These are phyloP conservation scores for Leiothrix lutea DNA, from an alignment of 2,113 vertebrate species.

Conservation along the genomic window DNA sequence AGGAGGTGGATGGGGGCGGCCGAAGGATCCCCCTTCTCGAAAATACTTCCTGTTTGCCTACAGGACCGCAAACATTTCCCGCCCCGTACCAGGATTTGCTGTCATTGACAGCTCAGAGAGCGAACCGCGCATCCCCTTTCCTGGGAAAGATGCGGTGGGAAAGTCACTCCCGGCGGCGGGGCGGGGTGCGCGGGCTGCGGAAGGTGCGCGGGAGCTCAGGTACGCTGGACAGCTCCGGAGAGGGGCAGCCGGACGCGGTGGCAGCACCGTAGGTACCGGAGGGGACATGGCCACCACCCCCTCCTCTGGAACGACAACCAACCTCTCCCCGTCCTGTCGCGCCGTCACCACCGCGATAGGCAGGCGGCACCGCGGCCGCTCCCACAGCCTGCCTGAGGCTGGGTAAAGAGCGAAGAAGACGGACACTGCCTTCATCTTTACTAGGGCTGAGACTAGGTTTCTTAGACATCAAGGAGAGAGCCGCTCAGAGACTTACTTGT, in stretches of 20 bases:
- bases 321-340: fast-evolving
- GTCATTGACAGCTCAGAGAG: background rate
- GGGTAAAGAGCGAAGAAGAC: fast-evolving
- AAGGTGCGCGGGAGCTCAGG: background rate
- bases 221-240: conserved; percentile 75
- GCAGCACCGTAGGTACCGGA: background rate
- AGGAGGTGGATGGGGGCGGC: background rate
- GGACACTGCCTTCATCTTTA: fast-evolving
- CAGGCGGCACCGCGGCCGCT: no score
- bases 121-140: background rate
- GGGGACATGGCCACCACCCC: fast-evolving
- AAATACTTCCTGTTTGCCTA: background rate
- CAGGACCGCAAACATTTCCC: background rate
- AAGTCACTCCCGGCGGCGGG: background rate
- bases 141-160: background rate
- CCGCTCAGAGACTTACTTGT: background rate
- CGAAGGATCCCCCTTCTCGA: background rate
- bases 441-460: fast-evolving
- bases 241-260: background rate
- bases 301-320: fast-evolving
- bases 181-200: background rate
- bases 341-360: fast-evolving
- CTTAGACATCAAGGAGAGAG: background rate
- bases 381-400: fast-evolving
- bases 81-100: background rate